These are phyloP conservation scores for Cyrtonyx montezumae DNA, from an alignment of 2,113 vertebrate species.

Conservation along the genomic window DNA sequence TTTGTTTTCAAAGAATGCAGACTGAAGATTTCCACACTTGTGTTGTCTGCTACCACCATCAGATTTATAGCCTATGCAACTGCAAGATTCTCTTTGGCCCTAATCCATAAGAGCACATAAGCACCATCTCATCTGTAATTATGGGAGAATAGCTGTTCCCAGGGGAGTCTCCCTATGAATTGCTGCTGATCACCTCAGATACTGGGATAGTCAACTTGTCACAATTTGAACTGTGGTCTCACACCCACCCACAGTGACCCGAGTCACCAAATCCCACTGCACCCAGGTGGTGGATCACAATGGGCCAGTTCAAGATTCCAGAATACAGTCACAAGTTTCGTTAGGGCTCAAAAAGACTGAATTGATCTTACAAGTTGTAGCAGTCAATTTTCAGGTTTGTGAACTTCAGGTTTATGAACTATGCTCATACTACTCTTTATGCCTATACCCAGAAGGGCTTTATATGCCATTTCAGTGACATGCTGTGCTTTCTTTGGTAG, in stretches of 20 bases:
- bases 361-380: neutral
- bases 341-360: neutral
- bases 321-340: neutral
- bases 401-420: neutral
- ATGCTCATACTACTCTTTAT: neutral
- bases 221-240: neutral
- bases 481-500: neutral
- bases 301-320: neutral
- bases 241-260: neutral
- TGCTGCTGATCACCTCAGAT: neutral
- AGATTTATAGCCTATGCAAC: conserved; percentile 41
- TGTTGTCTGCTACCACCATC: neutral
- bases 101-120: neutral
- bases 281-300: neutral
- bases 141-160: neutral
- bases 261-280: neutral
- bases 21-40: conserved; percentile 49
- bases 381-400: neutral
- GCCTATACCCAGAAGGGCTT: neutral
- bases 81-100: neutral
- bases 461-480: neutral
- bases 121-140: neutral
- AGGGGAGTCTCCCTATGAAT: neutral
- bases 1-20: conserved; percentile 22
- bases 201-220: neutral